Percentiles rank a stretch among this genome's conserved stretches.
Conservation (phyloP, 2,888 invertebrate species). For the Arge pagana region DNA sequence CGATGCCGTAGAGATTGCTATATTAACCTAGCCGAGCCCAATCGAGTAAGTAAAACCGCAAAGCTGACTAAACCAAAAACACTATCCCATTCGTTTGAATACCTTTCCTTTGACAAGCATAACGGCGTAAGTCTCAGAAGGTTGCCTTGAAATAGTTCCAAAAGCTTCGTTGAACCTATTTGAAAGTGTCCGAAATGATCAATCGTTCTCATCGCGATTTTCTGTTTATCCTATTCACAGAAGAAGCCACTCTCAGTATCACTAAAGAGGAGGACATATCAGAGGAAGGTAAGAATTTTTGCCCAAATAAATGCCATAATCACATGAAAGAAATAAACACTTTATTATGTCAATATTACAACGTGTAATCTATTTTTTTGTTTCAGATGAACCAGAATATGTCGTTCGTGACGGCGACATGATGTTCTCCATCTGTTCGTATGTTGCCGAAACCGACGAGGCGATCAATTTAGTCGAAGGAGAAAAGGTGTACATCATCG, state of each 20-base stretch:
- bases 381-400: constrained; percentile 52
- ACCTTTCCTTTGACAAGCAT: constrained; percentile 51
- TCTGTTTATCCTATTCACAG: constrained; percentile 58
- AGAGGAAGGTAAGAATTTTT: constrained; percentile 57
- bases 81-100: constrained; percentile 1
- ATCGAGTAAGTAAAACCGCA: no score
- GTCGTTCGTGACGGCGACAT: constrained; percentile 74
- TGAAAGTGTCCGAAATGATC: background rate
- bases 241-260: constrained; percentile 74
- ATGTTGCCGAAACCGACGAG: constrained; percentile 85
- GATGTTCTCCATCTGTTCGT: constrained; percentile 82
- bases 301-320: background rate
- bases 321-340: background rate
- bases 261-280: constrained; percentile 70
- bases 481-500: constrained; percentile 82
- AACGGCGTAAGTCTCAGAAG: constrained; percentile 42
- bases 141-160: constrained; percentile 8
- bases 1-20: constrained; percentile 11
- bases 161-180: background rate
- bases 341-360: constrained; percentile 14
- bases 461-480: constrained; percentile 89
- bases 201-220: constrained; percentile 26
- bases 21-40: constrained; percentile 14
- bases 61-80: no score
- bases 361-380: constrained; percentile 11